Evolutionary conservation across 2,797 vertebrate genomes (phyloP), one percentile per base, ranked within the genome.

Genomic region (Epinephelus awoara): DNA sequence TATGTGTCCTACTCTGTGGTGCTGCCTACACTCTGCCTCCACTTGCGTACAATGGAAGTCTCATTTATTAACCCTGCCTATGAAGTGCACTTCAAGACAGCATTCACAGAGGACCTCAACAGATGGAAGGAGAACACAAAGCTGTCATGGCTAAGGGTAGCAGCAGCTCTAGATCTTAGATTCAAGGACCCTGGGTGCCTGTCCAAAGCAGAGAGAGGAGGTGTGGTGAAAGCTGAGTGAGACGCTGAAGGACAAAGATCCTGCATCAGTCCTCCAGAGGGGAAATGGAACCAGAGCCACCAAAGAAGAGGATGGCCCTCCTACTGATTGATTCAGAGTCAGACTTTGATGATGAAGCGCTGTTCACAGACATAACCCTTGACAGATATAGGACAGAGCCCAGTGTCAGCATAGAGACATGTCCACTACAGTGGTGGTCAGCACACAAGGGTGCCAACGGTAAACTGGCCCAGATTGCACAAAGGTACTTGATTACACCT

Each of bases 141-240:
- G 57, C 46, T 83, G 51, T 52, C 38, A 25, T 84, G 72, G 64
- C 46, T 84, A 68, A 86, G 82, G 56, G 21, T 70, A 74, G 49
- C 65, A 74, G 70, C 51, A 15, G 57, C 70, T 58, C 57, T 75
- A 44, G 52, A 75, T 76, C 78, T 57, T 2, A 51, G 63, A n/a
- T 81, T 79, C 38, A 70, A 79, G 75, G 50, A 75, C 67, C 55
- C 73, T 34, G 63, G 17, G 68, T 79, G 46, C 46, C 34, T 34
- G 34, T 34, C 15, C 46, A 47, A 13, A 47, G 46, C 51, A 59
- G 67, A 79, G 51, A 52, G 63, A 46, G 62, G 63, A 80, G 52
- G 67, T 80, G 52, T 79, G 54, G 67, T 18, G 2, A 80, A 52
- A 50, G 65, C 38, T 80, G 59, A 71, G 50, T 52, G 27, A 64